Evolutionary conservation across 2,113 vertebrate species (phyloP), one percentile per base, ranked within the genome.

Genomic region (Panurus biarmicus): DNA sequence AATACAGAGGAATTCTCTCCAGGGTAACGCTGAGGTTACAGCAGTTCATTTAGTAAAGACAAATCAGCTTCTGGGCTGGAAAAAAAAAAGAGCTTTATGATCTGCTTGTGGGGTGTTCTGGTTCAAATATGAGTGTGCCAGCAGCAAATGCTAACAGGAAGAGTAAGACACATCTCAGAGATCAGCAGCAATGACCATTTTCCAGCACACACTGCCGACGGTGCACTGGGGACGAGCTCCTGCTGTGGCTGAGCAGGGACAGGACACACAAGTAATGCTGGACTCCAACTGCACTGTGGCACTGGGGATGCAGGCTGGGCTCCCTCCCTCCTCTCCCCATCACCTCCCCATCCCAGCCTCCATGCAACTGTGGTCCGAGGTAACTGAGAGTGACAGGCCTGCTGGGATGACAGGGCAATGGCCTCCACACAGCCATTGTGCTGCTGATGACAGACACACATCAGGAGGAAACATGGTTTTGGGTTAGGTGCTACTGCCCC

Each of bases 1-100:
- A 91, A 66, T 56, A 73, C 38, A 76, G 77, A 69, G 56, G 84
- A 95, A 89, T 95, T 83, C 74, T 94, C 91, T 91, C 77, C 54
- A 94, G 94, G 67, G 85, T 81, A 77, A 83, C 79, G 29, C 53
- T 20, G 69, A 81, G 85, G 86, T 89, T 94, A 92, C 65, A 75
- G 42, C 48, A 80, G 80, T 93, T 91, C 85, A 60, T 85, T 74
- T 62, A 74, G 58, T 47, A 78, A 62, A 84, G 51, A 40, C 7
- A 1, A 66, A 54, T 66, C 78, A 26, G 66, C 81, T 95, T 53
- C 81, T 93, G 83, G 58, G 25, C 33, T 89, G 81, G 62, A 61
- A 87, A 72, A 78, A 72, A 78, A 80, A 79, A 70, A 40, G 5
- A 71, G 64, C 65, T 91, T 64, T 60, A 36, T 67, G 75, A 80